Base-by-base conservation (phyloP, 2,888 invertebrate genomes). In the Argyresthia goedartella region DNA sequence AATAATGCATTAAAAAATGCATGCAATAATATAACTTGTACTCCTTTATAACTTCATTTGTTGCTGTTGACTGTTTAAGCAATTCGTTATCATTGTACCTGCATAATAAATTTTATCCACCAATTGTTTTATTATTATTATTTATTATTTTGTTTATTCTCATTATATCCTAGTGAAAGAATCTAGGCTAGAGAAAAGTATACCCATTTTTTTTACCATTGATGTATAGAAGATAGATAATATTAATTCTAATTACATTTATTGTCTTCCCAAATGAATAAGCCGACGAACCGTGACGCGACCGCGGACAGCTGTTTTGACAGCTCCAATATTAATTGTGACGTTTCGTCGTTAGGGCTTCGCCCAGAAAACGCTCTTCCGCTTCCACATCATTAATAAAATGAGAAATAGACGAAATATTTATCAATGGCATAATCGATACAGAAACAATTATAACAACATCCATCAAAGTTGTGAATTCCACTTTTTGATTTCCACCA, bases 381-480 rank as follows among this genome's bases (percentile, higher is more conserved):
- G 81, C 71, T 84, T 84, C 81, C 76, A 81, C 67, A 73, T 85
- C 84, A 85, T 86, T 85, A 82, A 85, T 84, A 86, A 85, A 84
- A 84, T 84, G 84, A 84, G 84, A 77, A 81, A 85, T 85, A 79
- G 84, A 80, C 77, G 78, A 77, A 84, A 81, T 85, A 81, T 85
- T 82, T 84, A 85, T 85, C 85, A 85, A 84, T 85, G 85, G 82
- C 85, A 86, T 86, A 85, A 86, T 86, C 86, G 85, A 86, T 85
- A 85, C 82, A 80, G 81, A 84, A 86, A 86, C 85, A 86, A 86
- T 86, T 86, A 86, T 85, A 86, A 86, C 77, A 76, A 75, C 84
- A 86, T 86, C 77, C 77, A 86, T 86, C 86, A 85, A 84, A 79
- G 82, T 80, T 77, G 75, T 80, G 73, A 76, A 78, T 75, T 78